A percentile compares a stretch with the other conserved stretches of the same genome.
phyloP scores from a whole-genome alignment of 2,797 vertebrate species.

The Gouania willdenowi region DNA sequence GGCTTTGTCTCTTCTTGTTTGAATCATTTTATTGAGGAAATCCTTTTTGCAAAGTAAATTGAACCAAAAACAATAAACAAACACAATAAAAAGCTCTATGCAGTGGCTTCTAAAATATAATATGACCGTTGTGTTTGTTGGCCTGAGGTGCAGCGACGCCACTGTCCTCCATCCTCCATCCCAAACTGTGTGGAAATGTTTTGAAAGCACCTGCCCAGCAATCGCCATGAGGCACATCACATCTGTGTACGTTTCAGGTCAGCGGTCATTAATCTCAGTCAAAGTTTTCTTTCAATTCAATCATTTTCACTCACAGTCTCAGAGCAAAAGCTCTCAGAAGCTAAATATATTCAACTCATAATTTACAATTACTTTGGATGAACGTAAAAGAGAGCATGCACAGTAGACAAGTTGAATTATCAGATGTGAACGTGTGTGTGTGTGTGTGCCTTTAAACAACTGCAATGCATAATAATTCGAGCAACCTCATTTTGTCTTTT shows the following conservation, averaged over 20 bases:
- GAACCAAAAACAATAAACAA: constrained; percentile 1
- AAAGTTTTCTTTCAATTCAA: constrained; percentile 31
- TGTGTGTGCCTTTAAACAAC: not conserved
- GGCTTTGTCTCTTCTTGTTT: constrained; percentile 16
- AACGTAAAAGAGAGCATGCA: not conserved
- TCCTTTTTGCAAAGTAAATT: not conserved
- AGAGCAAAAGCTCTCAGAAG: not conserved
- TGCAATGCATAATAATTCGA: no score
- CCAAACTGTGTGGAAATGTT: constrained; percentile 48
- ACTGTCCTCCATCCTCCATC: constrained; percentile 2
- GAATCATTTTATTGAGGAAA: constrained; percentile 19
- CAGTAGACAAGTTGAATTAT: not conserved
- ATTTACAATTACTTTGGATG: not conserved
- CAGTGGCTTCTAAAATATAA: no score
- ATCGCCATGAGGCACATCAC: constrained; percentile 54
- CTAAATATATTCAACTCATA: not conserved
- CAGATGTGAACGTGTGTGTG: not conserved
- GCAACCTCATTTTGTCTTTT: no score
- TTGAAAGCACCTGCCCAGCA: constrained; percentile 42
- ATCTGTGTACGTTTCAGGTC: constrained; percentile 40
- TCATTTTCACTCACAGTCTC: constrained; percentile 26
- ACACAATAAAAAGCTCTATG: constrained; percentile 6
- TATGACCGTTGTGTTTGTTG: not conserved
- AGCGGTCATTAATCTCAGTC: constrained; percentile 54
- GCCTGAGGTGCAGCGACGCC: not conserved